Base-by-base conservation (phyloP, 2,113 vertebrate genomes). In the Emydocephalus ijimae region DNA sequence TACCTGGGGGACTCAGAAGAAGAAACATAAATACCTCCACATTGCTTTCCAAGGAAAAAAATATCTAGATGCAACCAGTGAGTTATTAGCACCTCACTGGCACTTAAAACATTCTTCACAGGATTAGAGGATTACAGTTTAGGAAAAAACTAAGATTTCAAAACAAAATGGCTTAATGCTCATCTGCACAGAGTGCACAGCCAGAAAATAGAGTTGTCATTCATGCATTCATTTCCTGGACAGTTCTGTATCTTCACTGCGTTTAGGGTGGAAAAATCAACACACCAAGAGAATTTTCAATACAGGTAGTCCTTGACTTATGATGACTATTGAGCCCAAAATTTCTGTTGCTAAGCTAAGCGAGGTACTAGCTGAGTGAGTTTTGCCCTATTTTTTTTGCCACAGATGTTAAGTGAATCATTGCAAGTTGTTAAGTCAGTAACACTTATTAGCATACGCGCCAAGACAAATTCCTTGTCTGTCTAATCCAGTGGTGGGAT, bases 131-230 rank as follows among this genome's bases (percentile, higher is more conserved):
- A 69, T 14, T 69, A 14, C 29, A n/a, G 64, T 15, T n/a, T 55
- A 24, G 39, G 50, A 81, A 74, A 43, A 43, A 26, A 20, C 5
- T 34, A 91, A 55, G 52, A 39, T 85, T 14, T 12, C 4, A 1
- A 48, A 85, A 54, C 5, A 18, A 81, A 93, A 96, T 92, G 94
- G 95, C 94, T 95, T 95, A 96, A 95, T 86, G 89, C 93, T 69
- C 1, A 69, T 88, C 50, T 20, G 50, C 15, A 88, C 93, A 93
- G 61, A 86, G 85, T 92, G 92, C 50, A 5, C 50, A 43, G 90
- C 50, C 85, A 20, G 74, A 54, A 54, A 90, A 24, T 5, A 26
- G n/a, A 6, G 12, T 24, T 5, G 0, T 45, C 34, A 88, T 59
- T 43, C 12, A 14, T 52, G 14, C 24, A 7, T 59, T 39, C 3